Conservation (phyloP, 1,140 invertebrate genomes). For the Trialeurodes vaporariorum region DNA sequence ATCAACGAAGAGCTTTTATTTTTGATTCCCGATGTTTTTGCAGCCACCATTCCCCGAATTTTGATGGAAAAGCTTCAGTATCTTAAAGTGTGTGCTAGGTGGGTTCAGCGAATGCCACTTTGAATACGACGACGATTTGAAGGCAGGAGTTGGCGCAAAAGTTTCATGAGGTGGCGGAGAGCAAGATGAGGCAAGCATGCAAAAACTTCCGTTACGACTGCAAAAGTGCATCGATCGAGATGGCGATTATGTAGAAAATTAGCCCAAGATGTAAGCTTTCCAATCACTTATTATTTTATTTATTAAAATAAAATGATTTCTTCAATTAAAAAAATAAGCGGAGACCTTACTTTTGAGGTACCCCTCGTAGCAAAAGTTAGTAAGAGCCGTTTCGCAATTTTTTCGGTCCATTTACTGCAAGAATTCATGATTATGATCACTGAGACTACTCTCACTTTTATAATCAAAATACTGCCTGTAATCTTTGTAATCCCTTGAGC, state of each 20-base stretch:
- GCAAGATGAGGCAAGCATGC: constrained; percentile 5
- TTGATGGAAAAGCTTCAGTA: not conserved
- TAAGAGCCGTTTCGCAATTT: too few species aligned
- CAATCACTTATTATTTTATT: not conserved
- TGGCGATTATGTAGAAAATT: constrained; percentile 21
- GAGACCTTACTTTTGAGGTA: not conserved
- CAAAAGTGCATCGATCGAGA: constrained; percentile 15
- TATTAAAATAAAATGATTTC: not conserved
- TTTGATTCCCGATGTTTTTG: not conserved
- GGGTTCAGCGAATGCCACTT: constrained; percentile 1
- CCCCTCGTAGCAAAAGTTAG: too few species aligned
- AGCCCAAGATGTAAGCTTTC: not conserved
- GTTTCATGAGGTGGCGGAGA: constrained; percentile 2
- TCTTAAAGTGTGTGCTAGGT: not conserved
- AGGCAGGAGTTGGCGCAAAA: not conserved
- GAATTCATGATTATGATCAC: too few species aligned
- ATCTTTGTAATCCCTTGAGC: too few species aligned
- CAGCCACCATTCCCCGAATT: not conserved
- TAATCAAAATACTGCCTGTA: too few species aligned
- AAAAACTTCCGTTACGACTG: constrained; percentile 14
- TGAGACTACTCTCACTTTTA: too few species aligned
- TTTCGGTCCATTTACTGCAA: too few species aligned
- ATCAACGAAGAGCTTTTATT: not conserved
- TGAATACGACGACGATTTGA: constrained; percentile 4
- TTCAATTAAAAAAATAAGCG: not conserved